phyloP scores from a whole-genome alignment of 2,888 invertebrate genomes.

The Acronicta alni region DNA sequence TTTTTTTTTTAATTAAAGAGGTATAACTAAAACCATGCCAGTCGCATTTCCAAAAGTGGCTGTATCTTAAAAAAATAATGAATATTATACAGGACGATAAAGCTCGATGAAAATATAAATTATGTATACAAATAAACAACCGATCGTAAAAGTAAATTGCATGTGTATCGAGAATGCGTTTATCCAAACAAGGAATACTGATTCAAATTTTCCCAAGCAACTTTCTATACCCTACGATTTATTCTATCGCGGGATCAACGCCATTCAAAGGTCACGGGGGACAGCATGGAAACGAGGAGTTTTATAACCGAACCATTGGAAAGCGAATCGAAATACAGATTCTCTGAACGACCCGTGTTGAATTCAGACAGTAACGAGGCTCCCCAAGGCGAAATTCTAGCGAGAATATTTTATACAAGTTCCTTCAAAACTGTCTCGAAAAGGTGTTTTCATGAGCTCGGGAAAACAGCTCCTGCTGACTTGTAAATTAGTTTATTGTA shows the following conservation, averaged over 20 bases:
- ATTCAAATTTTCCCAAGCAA: conserved; percentile 6
- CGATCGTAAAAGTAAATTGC: too few species aligned
- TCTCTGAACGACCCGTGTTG: conserved; percentile 28
- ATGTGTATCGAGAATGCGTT: too few species aligned
- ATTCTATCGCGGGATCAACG: conserved; percentile 38
- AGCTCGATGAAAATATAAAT: too few species aligned
- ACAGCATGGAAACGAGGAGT: conserved; percentile 26
- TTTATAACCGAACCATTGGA: conserved; percentile 39
- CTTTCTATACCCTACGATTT: conserved; percentile 27
- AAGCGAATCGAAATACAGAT: conserved; percentile 35
- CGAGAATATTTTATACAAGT: conserved; percentile 30
- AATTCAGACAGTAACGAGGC: conserved; percentile 21
- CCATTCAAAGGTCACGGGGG: conserved; percentile 41
- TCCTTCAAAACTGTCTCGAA: conserved; percentile 26
- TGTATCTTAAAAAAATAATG: too few species aligned
- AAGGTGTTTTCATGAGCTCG: conserved; percentile 2
- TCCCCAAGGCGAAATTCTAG: conserved; percentile 31
- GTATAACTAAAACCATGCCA: too few species aligned
- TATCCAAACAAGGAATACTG: not conserved
- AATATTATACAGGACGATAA: too few species aligned
- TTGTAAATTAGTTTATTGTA: conserved; percentile 19
- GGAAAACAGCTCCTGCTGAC: conserved; percentile 28
- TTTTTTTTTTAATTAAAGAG: too few species aligned
- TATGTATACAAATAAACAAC: too few species aligned
- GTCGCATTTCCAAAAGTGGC: too few species aligned